Evolutionary conservation across 2,113 vertebrate genomes (phyloP).

Genomic region (Lepidothrix coronata): DNA sequence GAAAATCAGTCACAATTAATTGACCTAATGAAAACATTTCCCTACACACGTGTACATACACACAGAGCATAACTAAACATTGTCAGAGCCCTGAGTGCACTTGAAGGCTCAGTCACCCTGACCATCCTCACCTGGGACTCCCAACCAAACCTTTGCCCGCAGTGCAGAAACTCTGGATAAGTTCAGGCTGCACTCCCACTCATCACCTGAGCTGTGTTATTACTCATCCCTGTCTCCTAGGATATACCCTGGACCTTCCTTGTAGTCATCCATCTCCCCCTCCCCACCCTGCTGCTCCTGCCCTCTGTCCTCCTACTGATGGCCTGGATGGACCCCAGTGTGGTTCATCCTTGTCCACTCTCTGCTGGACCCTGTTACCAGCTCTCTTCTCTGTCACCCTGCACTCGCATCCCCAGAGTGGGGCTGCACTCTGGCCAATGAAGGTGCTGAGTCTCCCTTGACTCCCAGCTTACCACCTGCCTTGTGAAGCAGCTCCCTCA

Average conservation of each 20-base stretch:
- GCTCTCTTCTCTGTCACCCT: background rate
- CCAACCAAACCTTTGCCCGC: background rate
- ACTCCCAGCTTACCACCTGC: background rate
- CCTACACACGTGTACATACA: background rate
- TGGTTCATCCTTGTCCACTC: rapidly evolving
- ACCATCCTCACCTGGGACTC: background rate
- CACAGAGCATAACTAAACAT: background rate
- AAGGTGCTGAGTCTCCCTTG: background rate
- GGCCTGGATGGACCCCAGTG: too few species aligned
- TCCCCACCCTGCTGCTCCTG: background rate
- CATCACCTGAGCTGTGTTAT: background rate
- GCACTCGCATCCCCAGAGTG: too few species aligned
- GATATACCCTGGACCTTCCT: rapidly evolving
- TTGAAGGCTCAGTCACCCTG: background rate
- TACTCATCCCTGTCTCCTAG: background rate
- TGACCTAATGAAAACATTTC: background rate
- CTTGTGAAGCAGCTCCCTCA: background rate
- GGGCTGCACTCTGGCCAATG: background rate
- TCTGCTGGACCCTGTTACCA: background rate
- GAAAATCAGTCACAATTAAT: background rate
- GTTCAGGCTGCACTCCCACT: background rate
- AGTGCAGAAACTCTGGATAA: background rate
- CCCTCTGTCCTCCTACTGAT: background rate
- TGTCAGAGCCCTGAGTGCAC: background rate
- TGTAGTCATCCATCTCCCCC: background rate